These are phyloP conservation scores for Prosopocoilus inquinatus DNA, from an alignment of 2,888 invertebrate genomes.

Conservation along the genomic window DNA sequence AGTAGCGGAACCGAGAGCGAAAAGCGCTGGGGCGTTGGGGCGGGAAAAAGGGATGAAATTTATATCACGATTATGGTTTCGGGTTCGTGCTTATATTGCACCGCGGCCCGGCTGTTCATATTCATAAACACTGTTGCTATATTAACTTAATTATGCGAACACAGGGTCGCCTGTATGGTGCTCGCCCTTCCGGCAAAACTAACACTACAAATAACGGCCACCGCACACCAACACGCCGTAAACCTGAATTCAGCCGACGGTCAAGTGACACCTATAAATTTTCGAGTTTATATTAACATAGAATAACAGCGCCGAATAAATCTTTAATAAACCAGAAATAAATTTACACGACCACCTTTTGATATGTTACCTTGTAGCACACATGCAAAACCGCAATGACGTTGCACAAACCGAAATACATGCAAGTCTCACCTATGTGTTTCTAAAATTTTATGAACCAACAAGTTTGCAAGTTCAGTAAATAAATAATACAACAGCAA, in stretches of 20 bases:
- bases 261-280: too few species aligned
- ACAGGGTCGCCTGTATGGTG: background rate
- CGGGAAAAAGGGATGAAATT: conserved; percentile 35
- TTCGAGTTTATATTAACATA: too few species aligned
- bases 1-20: conserved; percentile 11
- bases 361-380: too few species aligned
- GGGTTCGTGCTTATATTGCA: conserved; percentile 41
- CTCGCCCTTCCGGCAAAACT: conserved; percentile 1
- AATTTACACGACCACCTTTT: too few species aligned
- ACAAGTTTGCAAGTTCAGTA: too few species aligned
- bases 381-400: too few species aligned
- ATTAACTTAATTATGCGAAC: conserved; percentile 33
- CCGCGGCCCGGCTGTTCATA: conserved; percentile 31
- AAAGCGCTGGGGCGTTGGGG: conserved; percentile 12
- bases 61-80: conserved; percentile 45
- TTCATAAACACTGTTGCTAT: conserved; percentile 31
- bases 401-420: too few species aligned
- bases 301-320: too few species aligned
- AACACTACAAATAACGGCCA: conserved; percentile 12
- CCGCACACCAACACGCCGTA: background rate
- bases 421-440: too few species aligned
- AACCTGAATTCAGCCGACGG: background rate
- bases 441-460: too few species aligned
- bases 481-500: too few species aligned
- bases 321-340: too few species aligned